Evolutionary conservation across 2,888 invertebrate species (phyloP), one percentile per base, ranked within the genome.

Genomic region (Morpho deidamia): DNA sequence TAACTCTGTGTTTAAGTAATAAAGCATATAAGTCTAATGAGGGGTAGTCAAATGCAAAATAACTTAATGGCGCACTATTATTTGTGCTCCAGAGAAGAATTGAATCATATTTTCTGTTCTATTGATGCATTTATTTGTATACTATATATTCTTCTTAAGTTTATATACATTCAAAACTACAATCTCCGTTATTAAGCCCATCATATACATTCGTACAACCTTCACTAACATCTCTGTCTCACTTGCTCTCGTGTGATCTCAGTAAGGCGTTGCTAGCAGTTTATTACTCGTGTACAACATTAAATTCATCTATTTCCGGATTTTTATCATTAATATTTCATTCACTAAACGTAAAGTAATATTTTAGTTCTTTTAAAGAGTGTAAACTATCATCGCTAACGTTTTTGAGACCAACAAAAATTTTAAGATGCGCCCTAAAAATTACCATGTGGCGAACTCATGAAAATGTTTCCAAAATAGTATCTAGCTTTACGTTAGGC

Each of bases 161-260:
- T 40, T 10, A 8, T 48, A 11, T 11, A 48, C 33, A 9, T 33
- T 48, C 14, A 37, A 14, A 8, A 23, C 33, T 42, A 11, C 14
- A 11, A 38, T 38, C 43, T 50, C 50, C 44, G 38, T 50, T 50
- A 44, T 44, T 44, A 33, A 45, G 52, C 39, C 49, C 11, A 50
- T 54, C 53, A 51, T 51, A 51, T 52, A 52, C 50, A 46, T 56
- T 46, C 51, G 51, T 53, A 55, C 55, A 56, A 55, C 37, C 51
- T 48, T 40, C 44, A 45, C 35, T 55, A 51, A 56, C 58, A 47
- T 60, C 53, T 57, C 67, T 69, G 70, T 83, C 83, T 83, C 83
- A 70, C 81, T 84, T 78, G 76, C 83, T 76, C 83, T 74, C 53
- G 51, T 53, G 46, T 40, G 44, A 12, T 42, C 58, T 49, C 53